These are phyloP conservation scores for Lasioglossum morio DNA, from an alignment of 2,888 invertebrate species.

Conservation along the genomic window DNA sequence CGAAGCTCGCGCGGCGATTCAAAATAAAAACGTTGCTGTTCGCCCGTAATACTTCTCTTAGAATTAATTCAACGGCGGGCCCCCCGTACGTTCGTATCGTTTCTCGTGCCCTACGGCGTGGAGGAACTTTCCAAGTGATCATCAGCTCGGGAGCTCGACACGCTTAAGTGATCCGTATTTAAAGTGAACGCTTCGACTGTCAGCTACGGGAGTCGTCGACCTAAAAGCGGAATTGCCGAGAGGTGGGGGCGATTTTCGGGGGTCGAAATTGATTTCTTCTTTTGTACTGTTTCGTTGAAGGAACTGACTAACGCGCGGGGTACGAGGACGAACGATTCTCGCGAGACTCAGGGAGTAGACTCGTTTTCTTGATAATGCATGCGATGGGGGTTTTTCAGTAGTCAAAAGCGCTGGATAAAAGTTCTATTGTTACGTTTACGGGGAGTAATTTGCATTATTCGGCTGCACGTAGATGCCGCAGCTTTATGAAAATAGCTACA, in stretches of 20 bases:
- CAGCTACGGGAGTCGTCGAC: conserved; percentile 21
- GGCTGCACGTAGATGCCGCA: too few relatives aligned
- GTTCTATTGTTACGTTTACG: too few relatives aligned
- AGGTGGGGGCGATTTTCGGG: not conserved
- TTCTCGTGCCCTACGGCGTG: not conserved
- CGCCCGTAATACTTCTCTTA: conserved; percentile 3
- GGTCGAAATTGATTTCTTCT: conserved; percentile 28
- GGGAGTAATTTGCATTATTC: too few relatives aligned
- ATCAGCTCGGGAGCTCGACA: not conserved
- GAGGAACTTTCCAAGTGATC: conserved; percentile 33
- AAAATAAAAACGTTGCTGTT: conserved; percentile 2
- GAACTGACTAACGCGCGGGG: conserved; percentile 42
- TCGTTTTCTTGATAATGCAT: too few relatives aligned
- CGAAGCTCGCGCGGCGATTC: not conserved
- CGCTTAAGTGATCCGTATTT: conserved; percentile 15
- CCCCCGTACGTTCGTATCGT: not conserved
- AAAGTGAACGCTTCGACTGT: conserved; percentile 33
- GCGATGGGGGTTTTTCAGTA: too few relatives aligned
- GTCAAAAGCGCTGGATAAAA: too few relatives aligned
- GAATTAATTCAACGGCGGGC: not conserved
- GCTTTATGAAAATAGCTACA: too few relatives aligned
- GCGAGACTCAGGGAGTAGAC: not conserved
- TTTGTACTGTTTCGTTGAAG: conserved; percentile 59
- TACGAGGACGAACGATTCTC: conserved; percentile 15
- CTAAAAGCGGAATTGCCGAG: conserved; percentile 26